Evolutionary conservation across 2,888 invertebrate species (phyloP), one percentile per base, ranked within the genome.

Genomic region (Rhingia campestris): DNA sequence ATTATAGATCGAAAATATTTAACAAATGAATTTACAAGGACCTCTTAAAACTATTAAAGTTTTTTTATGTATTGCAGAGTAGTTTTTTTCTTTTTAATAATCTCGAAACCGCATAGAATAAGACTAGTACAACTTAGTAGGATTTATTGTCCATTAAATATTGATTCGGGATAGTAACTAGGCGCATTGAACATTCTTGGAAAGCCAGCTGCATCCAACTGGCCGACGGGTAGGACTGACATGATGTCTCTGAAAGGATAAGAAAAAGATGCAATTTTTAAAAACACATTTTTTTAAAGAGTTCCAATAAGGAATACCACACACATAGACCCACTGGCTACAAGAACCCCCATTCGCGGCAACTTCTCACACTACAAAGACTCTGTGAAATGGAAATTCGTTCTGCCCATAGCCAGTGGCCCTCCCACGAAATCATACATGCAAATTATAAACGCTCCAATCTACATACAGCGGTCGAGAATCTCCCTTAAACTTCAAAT

Each of bases 181-280:
- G 91, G 89, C 22, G 91, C 89, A 86, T 91, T 91, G 85, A 91
- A 91, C 91, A 91, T 91, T 85, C 91, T 89, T 81, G 91, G 90
- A 81, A 91, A 91, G 53, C 89, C 90, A 79, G 88, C 89, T 3
- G 89, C 89, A 88, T 91, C 91, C 87, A 91, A 84, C 86, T 91
- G 91, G 86, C 89, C 90, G 45, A 91, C 91, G 63, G 91, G 91
- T 82, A 91, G 88, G 41, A 90, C 90, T 35, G 90, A 89, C 90
- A 91, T 91, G 43, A 91, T 88, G 87, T 91, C 91, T 66, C 91
- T 91, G 87, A 45, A 88, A 87, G 51, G 58, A 67, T 37, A 66
- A 54, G 43, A 56, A 51, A 47, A 74, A 32, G 39, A 43, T 49
- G 47, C 56, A 9, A 37, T 9, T 14, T 12, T 35, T 35, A 37